Conservation (phyloP, 2,888 invertebrate species). For the Platypus cylindrus region DNA sequence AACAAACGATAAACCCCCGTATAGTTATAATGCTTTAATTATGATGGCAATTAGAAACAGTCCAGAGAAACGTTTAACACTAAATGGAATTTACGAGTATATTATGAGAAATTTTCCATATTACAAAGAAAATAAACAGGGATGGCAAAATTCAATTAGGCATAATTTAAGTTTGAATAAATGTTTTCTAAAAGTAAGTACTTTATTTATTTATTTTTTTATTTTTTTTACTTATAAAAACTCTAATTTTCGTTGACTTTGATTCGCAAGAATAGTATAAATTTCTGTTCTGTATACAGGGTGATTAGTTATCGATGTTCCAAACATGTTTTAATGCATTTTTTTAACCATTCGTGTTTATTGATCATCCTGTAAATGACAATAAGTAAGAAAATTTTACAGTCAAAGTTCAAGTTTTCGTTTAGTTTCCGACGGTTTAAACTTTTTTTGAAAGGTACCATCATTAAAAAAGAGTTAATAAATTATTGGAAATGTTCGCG, state of each 20-base stretch:
- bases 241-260: not conserved
- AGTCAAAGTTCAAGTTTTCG: no score
- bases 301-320: no score
- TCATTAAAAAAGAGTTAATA: not conserved
- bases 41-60: conserved; percentile 99
- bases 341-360: no score
- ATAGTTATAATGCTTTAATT: conserved; percentile 96
- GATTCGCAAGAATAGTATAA: not conserved
- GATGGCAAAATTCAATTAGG: conserved; percentile 98
- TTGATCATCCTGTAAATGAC: no score
- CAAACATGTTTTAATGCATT: no score
- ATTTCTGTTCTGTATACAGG: not conserved
- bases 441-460: no score
- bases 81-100: conserved; percentile 96
- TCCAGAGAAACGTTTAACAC: conserved; percentile 82
- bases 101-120: conserved; percentile 98
- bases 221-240: not conserved
- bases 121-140: conserved; percentile 95
- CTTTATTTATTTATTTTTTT: not conserved
- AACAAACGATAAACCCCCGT: conserved; percentile 87
- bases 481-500: conserved; percentile 1
- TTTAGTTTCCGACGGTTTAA: not conserved
- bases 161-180: conserved; percentile 96
- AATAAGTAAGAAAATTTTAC: no score
- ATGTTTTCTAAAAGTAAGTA: conserved; percentile 93